Evolutionary conservation across 2,113 vertebrate genomes (phyloP).

Genomic region (zebrafish (Danio rerio)): GRCz12tu NC_133184.1:22850001-22850500

Average conservation of each 20-base stretch:
- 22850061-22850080: neutral
- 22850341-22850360: neutral
- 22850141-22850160: no score
- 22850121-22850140: neutral
- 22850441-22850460: neutral
- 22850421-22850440: neutral
- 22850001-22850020: neutral
- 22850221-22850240: slow-evolving; percentile 46
- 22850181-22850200: neutral
- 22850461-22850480: neutral
- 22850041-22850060: neutral
- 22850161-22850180: neutral
- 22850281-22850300: slow-evolving; percentile 69
- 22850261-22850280: slow-evolving; percentile 71
- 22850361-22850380: neutral
- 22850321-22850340: slow-evolving; percentile 36
- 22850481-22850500: no score
- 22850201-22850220: slow-evolving; percentile 51
- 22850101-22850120: neutral
- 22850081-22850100: neutral
- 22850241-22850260: slow-evolving; percentile 74
- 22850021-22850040: neutral
- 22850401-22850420: neutral
- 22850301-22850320: slow-evolving; percentile 70
- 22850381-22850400: neutral